Evolutionary conservation across 2,888 invertebrate genomes (phyloP), one percentile per base, ranked within the genome.

Genomic region (Drosophila nr. perissopoda): DNA sequence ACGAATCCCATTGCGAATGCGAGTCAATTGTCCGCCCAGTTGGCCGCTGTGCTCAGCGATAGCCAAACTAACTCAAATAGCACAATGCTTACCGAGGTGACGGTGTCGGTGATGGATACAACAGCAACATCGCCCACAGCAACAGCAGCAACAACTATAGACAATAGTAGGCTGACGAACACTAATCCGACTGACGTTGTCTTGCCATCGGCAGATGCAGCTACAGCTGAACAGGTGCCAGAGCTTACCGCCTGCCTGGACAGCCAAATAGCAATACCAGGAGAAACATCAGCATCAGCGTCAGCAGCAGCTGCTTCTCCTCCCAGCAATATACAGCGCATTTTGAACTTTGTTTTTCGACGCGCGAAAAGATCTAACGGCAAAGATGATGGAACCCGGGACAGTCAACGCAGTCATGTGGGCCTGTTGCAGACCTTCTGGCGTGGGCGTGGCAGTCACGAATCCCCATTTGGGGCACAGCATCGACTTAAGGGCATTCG

Each of bases 401-500:
- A 92, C 60, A 92, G 93, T 51, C 93, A 92, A 62, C 83, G 92
- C 60, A 92, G 92, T 25, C 91, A 92, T 78, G 91, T 92, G 10
- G 92, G 93, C 3, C 75, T 92, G 10, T 69, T 92, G 57, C 78
- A 80, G 16, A 88, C 86, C 16, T 88, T 92, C 54, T 91, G 92
- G 91, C 88, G 92, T 33, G 72, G 83, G 18, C 81, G 87, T 48
- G 78, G 83, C 53, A 64, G 48, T 7, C 67, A 66, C 7, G 76
- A 82, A 38, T 77, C 89, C 16, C 87, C 88, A 0, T 92, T 93
- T 62, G 80, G 73, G 33, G 79, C 83, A 4, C 90, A 92, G 60
- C 93, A 93, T 78, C 89, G 92, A 6, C 78, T 93, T 10, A 93
- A 93, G 70, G 93, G 93, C 57, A 93, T 92, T 70, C 91, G 92